Base-by-base conservation (phyloP, 2,888 invertebrate species). In the Polymixis flavicincta region DNA sequence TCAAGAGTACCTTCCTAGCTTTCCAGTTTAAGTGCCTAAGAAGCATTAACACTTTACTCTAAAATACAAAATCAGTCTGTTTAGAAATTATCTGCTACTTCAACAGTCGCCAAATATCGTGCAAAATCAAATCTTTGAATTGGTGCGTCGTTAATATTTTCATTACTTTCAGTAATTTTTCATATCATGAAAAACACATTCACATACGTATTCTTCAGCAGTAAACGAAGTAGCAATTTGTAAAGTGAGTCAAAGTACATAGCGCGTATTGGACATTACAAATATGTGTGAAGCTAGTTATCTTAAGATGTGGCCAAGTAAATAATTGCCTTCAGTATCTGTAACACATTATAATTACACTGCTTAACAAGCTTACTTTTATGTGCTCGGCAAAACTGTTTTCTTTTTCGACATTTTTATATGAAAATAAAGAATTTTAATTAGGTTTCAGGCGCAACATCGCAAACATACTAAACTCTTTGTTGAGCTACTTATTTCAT, bases 301-400 rank as follows among this genome's bases (percentile, higher is more conserved):
- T 88, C 85, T 79, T 84, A 83, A 76, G 71, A 86, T 67, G 77
- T 84, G 71, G 75, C 71, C 66, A 71, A 69, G 85, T 83, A 88
- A 89, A 89, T 88, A 86, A 86, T 88, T 89, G 78, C 55, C 55
- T 83, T 72, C 80, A 77, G 82, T 85, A 88, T 87, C 82, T 82
- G 78, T 69, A 73, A 77, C 83, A 78, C 61, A 64, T 82, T 88
- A 88, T 85, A 85, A 83, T 69, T 72, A 69, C 66, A 83, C 80
- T 87, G 87, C 85, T 87, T 85, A 82, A 75, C 71, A 66, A 76
- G 83, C 83, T 88, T 88, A 85, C 37, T 64, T 81, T 64, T 82
- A 71, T 83, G 69, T 78, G 78, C 74, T 72, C 61, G 55, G 74
- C 76, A 61, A 80, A 82, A 85, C 76, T 76, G 79, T 82, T 84